Conservation (phyloP, 1,140 invertebrate genomes). For the Ceratina japonica region DNA sequence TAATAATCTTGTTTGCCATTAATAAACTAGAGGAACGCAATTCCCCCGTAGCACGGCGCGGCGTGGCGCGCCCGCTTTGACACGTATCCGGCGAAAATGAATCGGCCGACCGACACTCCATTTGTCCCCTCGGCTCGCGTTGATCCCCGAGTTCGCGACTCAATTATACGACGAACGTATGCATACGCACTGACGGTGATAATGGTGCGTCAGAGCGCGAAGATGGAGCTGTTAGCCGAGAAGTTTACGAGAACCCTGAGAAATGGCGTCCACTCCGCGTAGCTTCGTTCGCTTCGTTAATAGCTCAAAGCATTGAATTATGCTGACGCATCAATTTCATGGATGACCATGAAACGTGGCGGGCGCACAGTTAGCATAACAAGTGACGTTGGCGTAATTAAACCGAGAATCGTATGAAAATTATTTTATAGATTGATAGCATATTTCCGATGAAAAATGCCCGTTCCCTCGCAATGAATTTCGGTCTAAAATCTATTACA, state of each 20-base stretch:
- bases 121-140: conserved; percentile 38
- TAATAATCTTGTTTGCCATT: conserved; percentile 46
- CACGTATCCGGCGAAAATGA: conserved; percentile 51
- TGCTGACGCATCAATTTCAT: not conserved
- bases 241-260: conserved; percentile 26
- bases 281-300: conserved; percentile 2
- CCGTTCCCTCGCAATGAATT: too few relatives aligned
- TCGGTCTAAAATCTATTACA: too few relatives aligned
- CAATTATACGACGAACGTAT: conserved; percentile 46
- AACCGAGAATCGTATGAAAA: too few relatives aligned
- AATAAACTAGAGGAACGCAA: conserved; percentile 45
- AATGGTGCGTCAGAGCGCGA: conserved; percentile 1
- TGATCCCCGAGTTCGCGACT: conserved; percentile 40
- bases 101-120: conserved; percentile 53
- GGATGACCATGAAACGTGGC: too few relatives aligned
- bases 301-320: conserved; percentile 7
- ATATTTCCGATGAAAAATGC: too few relatives aligned
- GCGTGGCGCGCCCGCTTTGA: conserved; percentile 34
- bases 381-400: too few relatives aligned
- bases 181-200: not conserved
- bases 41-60: too few relatives aligned
- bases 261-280: conserved; percentile 8
- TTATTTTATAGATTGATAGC: too few relatives aligned
- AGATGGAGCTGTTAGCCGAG: not conserved
- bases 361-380: too few relatives aligned